Evolutionary conservation across 2,888 invertebrate genomes (phyloP).

Genomic region (Sarcophaga caerulescens): DNA sequence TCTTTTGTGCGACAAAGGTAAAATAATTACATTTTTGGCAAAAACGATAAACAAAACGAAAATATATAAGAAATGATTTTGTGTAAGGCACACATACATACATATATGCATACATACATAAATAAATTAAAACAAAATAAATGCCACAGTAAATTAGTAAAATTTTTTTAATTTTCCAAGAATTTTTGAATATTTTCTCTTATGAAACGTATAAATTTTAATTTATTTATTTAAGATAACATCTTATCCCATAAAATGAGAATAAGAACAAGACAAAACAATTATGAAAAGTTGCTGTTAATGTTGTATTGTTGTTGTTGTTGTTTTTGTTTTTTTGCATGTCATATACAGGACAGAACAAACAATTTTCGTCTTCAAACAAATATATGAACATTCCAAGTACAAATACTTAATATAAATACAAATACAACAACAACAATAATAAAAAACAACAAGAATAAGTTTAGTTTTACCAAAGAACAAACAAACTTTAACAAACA

Average conservation of each 20-base stretch:
- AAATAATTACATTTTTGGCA: conserved; percentile 57
- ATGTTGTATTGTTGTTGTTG: too few species aligned
- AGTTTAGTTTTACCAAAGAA: conserved; percentile 7
- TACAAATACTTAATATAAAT: conserved; percentile 16
- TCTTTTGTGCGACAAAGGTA: conserved; percentile 35
- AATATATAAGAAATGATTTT: not conserved
- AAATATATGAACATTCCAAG: too few species aligned
- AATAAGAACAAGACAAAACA: too few species aligned
- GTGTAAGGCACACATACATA: not conserved
- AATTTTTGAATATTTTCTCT: conserved; percentile 12
- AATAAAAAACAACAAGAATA: too few species aligned
- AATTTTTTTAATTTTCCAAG: not conserved
- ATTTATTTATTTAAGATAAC: too few species aligned
- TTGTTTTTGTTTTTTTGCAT: too few species aligned
- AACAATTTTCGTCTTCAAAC: too few species aligned
- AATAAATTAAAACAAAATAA: conserved; percentile 5
- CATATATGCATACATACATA: not conserved
- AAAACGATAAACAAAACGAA: conserved; percentile 5
- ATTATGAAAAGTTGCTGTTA: too few species aligned
- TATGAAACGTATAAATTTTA: too few species aligned
- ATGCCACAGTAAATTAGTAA: conserved; percentile 15
- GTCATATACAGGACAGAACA: too few species aligned
- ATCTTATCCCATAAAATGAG: too few species aligned
- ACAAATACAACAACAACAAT: not conserved
- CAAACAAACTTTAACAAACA: conserved; percentile 31